Base-by-base conservation (phyloP, 2,797 vertebrate species). In the Kryptopterus vitreolus region DNA sequence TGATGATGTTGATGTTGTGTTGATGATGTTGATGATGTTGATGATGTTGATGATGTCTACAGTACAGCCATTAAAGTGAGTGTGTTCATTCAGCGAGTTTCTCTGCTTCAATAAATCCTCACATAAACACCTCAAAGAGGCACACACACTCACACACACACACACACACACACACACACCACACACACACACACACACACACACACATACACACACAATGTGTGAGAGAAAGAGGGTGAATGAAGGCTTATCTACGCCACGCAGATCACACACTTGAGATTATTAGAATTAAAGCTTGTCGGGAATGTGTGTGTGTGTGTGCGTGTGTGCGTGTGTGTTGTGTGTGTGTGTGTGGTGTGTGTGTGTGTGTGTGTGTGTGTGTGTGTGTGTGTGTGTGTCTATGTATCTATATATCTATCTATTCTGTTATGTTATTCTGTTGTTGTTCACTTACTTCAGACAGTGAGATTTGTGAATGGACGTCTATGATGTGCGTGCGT, bases 261-360 rank as follows among this genome's bases (percentile, higher is more conserved):
- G 52, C 9, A 66, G 79, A 81, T 81, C 79, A 81, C 35, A 85
- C 73, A 84, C 73, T 76, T 77, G 79, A 79, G 57, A 79, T 76
- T 66, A 69, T 79, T 79, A 33, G 68, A 58, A 81, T 76, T 81
- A 81, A 81, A 68, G 18, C 72, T 63, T 43, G 65, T 72, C 3
- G 11, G 2, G 2, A 16, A 1, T 69, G 26, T 35, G 8, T 50
- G 43, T 69, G 66, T 50, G 66, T 70, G 66, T 29, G 66, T 70
- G 43, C 48, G 65, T 69, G 65, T 48, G 65, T 18, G 50, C 38
- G 62, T 62, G 59, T 62, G 29, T 62, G 59, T 57, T n/a, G n/a
- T n/a, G n/a, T n/a, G n/a, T n/a, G 35, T 48, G 11, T 48, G 65
- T 48, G 65, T 46, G 63, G 63, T 65, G 62, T 62, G 59, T 62